Evolutionary conservation across 37 sponge, comb jelly and placozoan genomes (phyloP).

Genomic region (Beroe forskalii): DNA sequence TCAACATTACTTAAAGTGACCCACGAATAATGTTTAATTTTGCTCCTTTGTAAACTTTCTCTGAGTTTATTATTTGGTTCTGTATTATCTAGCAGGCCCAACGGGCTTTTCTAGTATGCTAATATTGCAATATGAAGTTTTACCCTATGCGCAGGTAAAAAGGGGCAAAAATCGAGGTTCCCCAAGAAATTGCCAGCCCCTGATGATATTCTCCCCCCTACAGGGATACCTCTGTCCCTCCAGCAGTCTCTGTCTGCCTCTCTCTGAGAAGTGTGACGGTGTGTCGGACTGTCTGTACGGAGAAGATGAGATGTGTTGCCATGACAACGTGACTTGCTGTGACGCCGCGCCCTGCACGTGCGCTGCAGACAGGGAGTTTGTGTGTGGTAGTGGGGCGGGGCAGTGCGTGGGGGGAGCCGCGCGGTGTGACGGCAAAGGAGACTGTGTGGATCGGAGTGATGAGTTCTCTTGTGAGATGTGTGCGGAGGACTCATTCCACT

Average conservation of each 20-base stretch:
- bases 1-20: too few relatives aligned
- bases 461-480: not conserved
- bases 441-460: slow-evolving; percentile 22
- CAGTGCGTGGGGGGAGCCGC: not conserved
- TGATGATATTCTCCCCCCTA: not conserved
- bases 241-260: not conserved
- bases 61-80: too few relatives aligned
- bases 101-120: too few relatives aligned
- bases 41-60: too few relatives aligned
- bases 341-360: not conserved
- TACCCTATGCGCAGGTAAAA: too few relatives aligned
- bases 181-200: too few relatives aligned
- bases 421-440: slow-evolving; percentile 12
- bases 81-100: too few relatives aligned
- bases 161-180: too few relatives aligned
- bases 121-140: too few relatives aligned
- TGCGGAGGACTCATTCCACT: not conserved
- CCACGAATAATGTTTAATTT: too few relatives aligned
- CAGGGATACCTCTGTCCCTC: slow-evolving; percentile 22
- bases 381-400: not conserved
- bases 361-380: not conserved
- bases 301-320: slow-evolving; percentile 28
- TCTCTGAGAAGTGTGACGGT: not conserved
- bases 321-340: slow-evolving; percentile 11
- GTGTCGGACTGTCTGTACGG: not conserved